These are phyloP conservation scores for Polyergus mexicanus DNA, from an alignment of 1,140 invertebrate genomes.

Conservation along the genomic window DNA sequence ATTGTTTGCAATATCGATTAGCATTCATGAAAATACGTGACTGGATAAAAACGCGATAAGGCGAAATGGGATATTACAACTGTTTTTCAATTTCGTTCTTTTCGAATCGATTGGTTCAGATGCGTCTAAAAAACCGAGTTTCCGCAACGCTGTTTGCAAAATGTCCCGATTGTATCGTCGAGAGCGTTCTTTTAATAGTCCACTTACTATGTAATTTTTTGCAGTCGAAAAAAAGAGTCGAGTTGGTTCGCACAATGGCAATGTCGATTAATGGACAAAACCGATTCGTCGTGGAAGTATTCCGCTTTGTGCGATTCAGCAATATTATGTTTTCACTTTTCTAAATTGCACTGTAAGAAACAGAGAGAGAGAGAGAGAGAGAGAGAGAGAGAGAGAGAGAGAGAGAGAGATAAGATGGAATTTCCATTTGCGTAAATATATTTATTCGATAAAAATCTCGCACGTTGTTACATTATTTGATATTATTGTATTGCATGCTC, in stretches of 20 bases:
- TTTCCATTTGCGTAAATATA: not conserved
- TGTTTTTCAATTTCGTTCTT: conserved; percentile 47
- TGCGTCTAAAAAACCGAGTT: conserved; percentile 43
- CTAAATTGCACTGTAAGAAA: not conserved
- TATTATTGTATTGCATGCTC: not conserved
- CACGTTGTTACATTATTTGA: not conserved
- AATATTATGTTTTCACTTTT: conserved; percentile 8
- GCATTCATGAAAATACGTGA: conserved; percentile 9
- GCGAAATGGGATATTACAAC: conserved; percentile 45
- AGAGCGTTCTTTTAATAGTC: conserved; percentile 31
- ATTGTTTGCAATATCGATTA: conserved; percentile 30
- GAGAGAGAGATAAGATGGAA: too few species aligned
- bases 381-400: too few species aligned
- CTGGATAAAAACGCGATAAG: conserved; percentile 28
- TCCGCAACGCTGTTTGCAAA: conserved; percentile 49
- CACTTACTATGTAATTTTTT: conserved; percentile 49
- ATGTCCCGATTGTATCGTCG: conserved; percentile 29
- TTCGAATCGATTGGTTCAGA: conserved; percentile 43
- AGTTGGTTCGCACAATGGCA: conserved; percentile 16
- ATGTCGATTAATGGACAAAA: not conserved
- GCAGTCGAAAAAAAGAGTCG: conserved; percentile 30
- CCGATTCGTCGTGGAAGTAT: not conserved
- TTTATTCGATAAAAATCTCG: not conserved
- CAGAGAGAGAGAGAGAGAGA: too few species aligned
- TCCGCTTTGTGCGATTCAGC: not conserved